A percentile compares a stretch with the other conserved stretches of the same genome.
phyloP scores from a whole-genome alignment of 2,797 vertebrate genomes.

The Phalloptychus januarius region DNA sequence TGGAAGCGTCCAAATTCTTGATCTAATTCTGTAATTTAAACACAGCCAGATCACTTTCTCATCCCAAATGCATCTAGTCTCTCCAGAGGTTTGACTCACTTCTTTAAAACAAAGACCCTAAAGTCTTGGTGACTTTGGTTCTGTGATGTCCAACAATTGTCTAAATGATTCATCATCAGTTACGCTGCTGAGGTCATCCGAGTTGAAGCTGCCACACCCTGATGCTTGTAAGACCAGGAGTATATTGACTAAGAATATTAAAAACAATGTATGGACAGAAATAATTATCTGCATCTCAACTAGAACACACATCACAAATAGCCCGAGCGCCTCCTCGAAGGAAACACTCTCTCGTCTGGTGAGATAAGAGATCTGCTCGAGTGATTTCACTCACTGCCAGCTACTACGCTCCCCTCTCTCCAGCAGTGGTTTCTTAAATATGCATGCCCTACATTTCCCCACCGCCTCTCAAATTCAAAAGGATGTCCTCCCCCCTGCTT shows the following conservation, averaged over 20 bases:
- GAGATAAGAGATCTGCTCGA: constrained; percentile 63
- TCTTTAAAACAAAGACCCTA: neutral
- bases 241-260: constrained; percentile 19
- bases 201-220: constrained; percentile 35
- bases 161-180: neutral
- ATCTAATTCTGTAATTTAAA: neutral
- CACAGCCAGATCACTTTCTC: neutral
- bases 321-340: constrained; percentile 46
- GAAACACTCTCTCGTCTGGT: constrained; percentile 48
- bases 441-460: constrained; percentile 82
- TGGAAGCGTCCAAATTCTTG: neutral
- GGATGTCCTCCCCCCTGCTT: constrained; percentile 65
- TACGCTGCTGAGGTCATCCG: constrained; percentile 12
- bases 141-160: neutral
- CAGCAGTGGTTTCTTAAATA: constrained; percentile 79
- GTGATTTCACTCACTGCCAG: constrained; percentile 63
- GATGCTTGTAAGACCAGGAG: constrained; percentile 13
- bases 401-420: constrained; percentile 62
- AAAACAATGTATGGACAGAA: constrained; percentile 21
- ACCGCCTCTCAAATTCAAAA: constrained; percentile 74
- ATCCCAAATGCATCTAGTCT: neutral
- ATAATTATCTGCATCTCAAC: constrained; percentile 32
- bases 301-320: constrained; percentile 35
- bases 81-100: neutral
- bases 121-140: neutral